Conservation (phyloP, 2,113 vertebrate species). For the Cricetomys ansorgei region DNA sequence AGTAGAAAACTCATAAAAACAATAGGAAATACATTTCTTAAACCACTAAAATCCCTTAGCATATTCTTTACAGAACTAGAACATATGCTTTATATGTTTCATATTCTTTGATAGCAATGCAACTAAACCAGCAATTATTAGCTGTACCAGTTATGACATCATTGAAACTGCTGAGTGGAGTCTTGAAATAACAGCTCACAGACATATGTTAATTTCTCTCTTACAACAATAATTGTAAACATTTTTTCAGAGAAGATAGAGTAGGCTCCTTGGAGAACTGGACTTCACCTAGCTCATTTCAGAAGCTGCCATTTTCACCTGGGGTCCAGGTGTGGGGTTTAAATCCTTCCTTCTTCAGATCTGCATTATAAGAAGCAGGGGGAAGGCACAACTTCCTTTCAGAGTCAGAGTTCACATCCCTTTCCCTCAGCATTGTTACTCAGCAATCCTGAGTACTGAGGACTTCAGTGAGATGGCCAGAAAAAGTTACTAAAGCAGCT, state of each 20-base stretch:
- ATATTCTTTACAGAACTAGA: not conserved
- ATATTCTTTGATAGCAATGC: not conserved
- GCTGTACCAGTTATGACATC: not conserved
- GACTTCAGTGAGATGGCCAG: not conserved
- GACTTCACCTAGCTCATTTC: not conserved
- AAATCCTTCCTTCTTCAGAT: not conserved
- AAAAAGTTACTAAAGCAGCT: not conserved
- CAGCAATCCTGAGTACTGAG: not conserved
- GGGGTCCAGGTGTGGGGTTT: not conserved
- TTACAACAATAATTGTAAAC: not conserved
- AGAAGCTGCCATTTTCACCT: not conserved
- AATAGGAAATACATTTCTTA: not conserved
- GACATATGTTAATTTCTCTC: not conserved
- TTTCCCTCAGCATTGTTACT: not conserved
- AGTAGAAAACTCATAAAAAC: slow-evolving; percentile 37
- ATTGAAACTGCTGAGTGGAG: not conserved
- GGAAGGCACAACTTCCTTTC: not conserved
- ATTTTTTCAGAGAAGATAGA: not conserved
- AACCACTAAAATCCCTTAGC: not conserved
- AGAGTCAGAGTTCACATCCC: not conserved
- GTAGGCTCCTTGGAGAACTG: not conserved
- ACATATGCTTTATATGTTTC: not conserved
- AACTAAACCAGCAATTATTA: not conserved
- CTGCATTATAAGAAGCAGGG: not conserved
- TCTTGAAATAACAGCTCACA: not conserved